phyloP scores from a whole-genome alignment of 2,888 invertebrate genomes.

The Buathra laborator region DNA sequence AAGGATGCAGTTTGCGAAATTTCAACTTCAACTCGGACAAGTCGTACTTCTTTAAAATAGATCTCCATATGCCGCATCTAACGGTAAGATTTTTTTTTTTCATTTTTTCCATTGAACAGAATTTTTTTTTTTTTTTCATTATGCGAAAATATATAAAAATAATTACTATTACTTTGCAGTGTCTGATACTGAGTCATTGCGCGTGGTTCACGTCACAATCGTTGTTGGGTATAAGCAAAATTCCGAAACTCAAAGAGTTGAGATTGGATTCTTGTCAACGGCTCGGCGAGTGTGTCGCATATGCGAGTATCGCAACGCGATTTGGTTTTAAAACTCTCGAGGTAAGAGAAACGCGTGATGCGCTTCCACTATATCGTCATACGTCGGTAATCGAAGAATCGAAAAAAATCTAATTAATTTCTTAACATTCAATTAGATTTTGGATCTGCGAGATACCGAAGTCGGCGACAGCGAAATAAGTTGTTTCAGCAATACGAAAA shows the following conservation, averaged over 20 bases:
- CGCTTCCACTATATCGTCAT: not conserved
- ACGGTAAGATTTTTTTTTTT: conserved; percentile 84
- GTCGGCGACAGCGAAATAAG: conserved; percentile 88
- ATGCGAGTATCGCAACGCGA: conserved; percentile 91
- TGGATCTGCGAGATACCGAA: conserved; percentile 87
- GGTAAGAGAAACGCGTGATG: conserved; percentile 81
- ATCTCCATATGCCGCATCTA: conserved; percentile 85
- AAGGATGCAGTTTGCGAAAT: conserved; percentile 86
- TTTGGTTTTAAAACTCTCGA: conserved; percentile 89
- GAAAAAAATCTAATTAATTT: not conserved
- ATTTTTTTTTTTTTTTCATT: not conserved
- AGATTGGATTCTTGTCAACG: conserved; percentile 89
- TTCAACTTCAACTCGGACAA: conserved; percentile 82
- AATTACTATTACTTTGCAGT: conserved; percentile 84
- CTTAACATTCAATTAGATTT: conserved; percentile 80
- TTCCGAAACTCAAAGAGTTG: conserved; percentile 88
- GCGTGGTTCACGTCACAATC: conserved; percentile 91
- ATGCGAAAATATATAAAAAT: not conserved
- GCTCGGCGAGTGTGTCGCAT: conserved; percentile 91
- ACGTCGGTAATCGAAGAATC: not conserved
- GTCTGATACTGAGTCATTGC: conserved; percentile 90
- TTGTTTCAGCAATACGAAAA: conserved; percentile 86
- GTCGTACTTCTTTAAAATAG: conserved; percentile 87
- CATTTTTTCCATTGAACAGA: conserved; percentile 22
- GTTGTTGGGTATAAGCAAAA: conserved; percentile 91